Base-by-base conservation (phyloP, 2,888 invertebrate genomes). In the Anticlea derivata region DNA sequence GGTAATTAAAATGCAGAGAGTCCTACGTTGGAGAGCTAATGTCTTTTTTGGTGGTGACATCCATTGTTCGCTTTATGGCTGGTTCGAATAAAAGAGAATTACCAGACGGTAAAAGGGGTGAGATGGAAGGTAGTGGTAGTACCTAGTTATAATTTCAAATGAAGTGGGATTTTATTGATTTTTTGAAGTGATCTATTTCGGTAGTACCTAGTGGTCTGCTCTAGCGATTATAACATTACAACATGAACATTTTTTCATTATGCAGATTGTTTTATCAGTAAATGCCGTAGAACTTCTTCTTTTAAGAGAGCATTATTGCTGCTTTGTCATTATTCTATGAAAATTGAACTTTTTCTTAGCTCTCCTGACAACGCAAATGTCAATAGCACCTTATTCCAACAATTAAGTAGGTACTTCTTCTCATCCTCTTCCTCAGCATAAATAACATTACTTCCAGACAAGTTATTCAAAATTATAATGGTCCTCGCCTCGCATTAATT, bases 1-100 rank as follows among this genome's bases (percentile, higher is more conserved):
- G n/a, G 34, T 40, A 77, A 80, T 82, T 82, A 80, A 79, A 83
- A 75, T 65, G 60, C 63, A 66, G 58, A 62, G 60, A 68, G n/a
- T 63, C 61, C 55, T 54, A 61, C 60, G 56, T 58, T 61, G 45
- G 50, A 65, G 60, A 58, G 70, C 69, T 75, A 78, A 80, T 78
- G 72, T 34, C 60, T 70, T 74, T 79, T n/a, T 76, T 68, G 59
- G 64, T 60, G 51, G 44, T 34, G 20, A 44, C 29, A 48, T 48
- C 31, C 33, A 43, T 44, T 53, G 52, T 49, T 33, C 43, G 26
- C 26, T 50, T 54, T 44, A 50, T 48, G 37, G 43, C 27, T 24
- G 33, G 44, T 30, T 54, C 24, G 34, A 47, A 37, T 52, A 33
- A 53, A 46, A 40, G 47, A 33, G 33, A 7, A 33, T 12, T 23